A percentile compares a stretch with the other conserved stretches of the same genome.
Evolutionary conservation across 1,140 invertebrate genomes (phyloP).

Genomic region (Proctacanthus coquilletti): DNA sequence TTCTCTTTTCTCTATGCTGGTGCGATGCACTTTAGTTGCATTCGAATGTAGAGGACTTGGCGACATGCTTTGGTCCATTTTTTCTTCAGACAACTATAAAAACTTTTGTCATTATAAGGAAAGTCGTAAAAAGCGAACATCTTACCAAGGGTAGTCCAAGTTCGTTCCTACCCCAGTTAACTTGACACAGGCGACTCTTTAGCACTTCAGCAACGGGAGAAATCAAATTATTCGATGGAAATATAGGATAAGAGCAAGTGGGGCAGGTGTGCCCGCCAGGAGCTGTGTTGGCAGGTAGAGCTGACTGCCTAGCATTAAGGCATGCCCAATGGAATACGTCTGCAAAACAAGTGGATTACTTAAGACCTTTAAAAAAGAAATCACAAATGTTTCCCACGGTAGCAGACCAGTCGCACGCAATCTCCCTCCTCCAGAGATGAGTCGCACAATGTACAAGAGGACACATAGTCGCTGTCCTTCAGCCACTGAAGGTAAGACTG

Average conservation of each 20-base stretch:
- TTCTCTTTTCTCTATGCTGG: slow-evolving; percentile 16
- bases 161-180: slow-evolving; percentile 28
- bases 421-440: slow-evolving; percentile 62
- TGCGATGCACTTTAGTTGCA: slow-evolving; percentile 27
- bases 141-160: slow-evolving; percentile 23
- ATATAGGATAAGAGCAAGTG: slow-evolving; percentile 19
- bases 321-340: slow-evolving; percentile 30
- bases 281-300: slow-evolving; percentile 25
- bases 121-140: no score
- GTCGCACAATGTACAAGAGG: slow-evolving; percentile 75
- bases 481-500: slow-evolving; percentile 96
- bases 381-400: slow-evolving; percentile 39
- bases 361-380: background rate
- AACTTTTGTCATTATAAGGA: no score
- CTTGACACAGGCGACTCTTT: slow-evolving; percentile 19
- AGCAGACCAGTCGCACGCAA: slow-evolving; percentile 77
- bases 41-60: no score
- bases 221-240: slow-evolving; percentile 24
- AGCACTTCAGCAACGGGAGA: slow-evolving; percentile 26
- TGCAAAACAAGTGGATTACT: slow-evolving; percentile 7
- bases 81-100: no score
- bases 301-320: slow-evolving; percentile 22
- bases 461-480: slow-evolving; percentile 91
- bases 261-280: slow-evolving; percentile 25
- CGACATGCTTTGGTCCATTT: no score